phyloP scores from a whole-genome alignment of 2,113 vertebrate species.

The Sphaerodactylus townsendi region DNA sequence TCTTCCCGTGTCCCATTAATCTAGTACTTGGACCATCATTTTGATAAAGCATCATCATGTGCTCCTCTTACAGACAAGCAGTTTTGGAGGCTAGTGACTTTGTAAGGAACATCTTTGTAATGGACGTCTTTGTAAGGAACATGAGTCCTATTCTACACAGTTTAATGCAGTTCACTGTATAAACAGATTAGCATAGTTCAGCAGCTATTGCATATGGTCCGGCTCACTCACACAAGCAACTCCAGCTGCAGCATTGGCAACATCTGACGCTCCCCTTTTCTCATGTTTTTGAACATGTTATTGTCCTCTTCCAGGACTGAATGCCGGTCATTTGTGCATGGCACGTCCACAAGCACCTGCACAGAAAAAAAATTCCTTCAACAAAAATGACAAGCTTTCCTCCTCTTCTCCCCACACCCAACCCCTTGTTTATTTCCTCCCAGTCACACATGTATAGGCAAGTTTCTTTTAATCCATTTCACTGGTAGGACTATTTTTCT shows the following conservation, averaged over 20 bases:
- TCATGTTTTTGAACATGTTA: slow-evolving; percentile 86
- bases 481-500: not conserved
- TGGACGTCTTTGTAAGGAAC: not conserved
- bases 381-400: accelerated
- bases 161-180: not conserved
- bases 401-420: not conserved
- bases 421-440: not conserved
- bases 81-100: too few species aligned
- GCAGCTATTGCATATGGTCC: not conserved
- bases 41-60: not conserved
- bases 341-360: slow-evolving; percentile 95
- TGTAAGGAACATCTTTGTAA: not conserved
- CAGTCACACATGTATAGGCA: accelerated
- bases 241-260: slow-evolving; percentile 88
- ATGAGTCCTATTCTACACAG: not conserved
- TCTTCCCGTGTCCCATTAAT: not conserved
- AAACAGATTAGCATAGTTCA: not conserved
- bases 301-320: slow-evolving; percentile 88
- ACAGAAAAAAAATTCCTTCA: not conserved
- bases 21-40: not conserved
- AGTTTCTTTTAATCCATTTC: not conserved
- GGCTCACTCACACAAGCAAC: slow-evolving; percentile 87
- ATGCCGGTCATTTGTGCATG: slow-evolving; percentile 94
- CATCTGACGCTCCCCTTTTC: slow-evolving; percentile 84
- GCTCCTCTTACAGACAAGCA: not conserved